Evolutionary conservation across 2,113 vertebrate species (phyloP).

Genomic region (Martes martes): DNA sequence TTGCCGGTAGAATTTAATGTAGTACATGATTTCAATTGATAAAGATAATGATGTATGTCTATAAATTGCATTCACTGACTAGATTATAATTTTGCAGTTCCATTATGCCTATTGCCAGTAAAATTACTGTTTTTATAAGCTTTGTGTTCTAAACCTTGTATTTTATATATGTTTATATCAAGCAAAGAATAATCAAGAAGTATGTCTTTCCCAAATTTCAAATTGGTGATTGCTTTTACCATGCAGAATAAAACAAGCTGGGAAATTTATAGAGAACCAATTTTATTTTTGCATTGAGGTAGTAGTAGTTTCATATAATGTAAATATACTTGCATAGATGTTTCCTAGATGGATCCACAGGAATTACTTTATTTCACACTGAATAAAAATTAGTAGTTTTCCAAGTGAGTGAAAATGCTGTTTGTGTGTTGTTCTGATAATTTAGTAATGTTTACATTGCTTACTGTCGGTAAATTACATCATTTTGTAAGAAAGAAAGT

Average conservation of each 20-base stretch:
- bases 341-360: constrained; percentile 55
- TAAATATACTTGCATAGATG: constrained; percentile 12
- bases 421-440: constrained; percentile 57
- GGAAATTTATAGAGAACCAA: neutral
- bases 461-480: neutral
- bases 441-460: constrained; percentile 11
- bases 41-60: constrained; percentile 58
- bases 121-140: constrained; percentile 61
- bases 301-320: constrained; percentile 10
- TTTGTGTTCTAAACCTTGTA: constrained; percentile 52
- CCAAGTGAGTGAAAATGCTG: constrained; percentile 63
- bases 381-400: constrained; percentile 53
- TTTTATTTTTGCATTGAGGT: constrained; percentile 20
- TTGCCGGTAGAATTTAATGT: constrained; percentile 70
- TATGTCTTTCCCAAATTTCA: constrained; percentile 55
- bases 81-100: constrained; percentile 55
- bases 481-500: constrained; percentile 29
- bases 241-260: neutral
- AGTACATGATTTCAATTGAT: constrained; percentile 64
- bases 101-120: constrained; percentile 28
- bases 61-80: constrained; percentile 42
- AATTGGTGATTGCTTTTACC: constrained; percentile 47
- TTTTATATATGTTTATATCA: constrained; percentile 41
- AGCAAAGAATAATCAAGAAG: constrained; percentile 52
- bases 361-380: constrained; percentile 64